A percentile compares a stretch with the other conserved stretches of the same genome.
Conservation (phyloP, 1,140 invertebrate species). For the Archivesica marissinica region DNA sequence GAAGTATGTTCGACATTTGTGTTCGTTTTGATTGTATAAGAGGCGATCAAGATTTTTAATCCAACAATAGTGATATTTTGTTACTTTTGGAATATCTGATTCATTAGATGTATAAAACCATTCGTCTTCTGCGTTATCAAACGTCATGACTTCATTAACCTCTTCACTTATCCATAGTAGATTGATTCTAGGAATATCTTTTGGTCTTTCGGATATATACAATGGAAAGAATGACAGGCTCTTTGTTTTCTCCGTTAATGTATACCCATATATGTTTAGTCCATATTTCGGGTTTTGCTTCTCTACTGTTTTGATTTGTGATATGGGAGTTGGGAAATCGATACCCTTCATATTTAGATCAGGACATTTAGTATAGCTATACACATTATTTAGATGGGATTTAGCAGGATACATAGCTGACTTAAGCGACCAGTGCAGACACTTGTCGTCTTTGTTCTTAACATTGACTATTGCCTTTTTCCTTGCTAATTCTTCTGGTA, state of each 20-base stretch:
- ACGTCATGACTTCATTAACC: not conserved
- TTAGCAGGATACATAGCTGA: constrained; percentile 19
- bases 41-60: constrained; percentile 60
- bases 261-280: constrained; percentile 5
- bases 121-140: no score
- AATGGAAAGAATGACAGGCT: not conserved
- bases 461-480: constrained; percentile 58
- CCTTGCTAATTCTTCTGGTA: constrained; percentile 17
- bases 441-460: constrained; percentile 55
- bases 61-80: constrained; percentile 55
- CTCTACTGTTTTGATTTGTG: constrained; percentile 14
- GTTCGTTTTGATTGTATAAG: constrained; percentile 24
- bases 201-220: constrained; percentile 15
- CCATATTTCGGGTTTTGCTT: not conserved
- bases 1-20: constrained; percentile 20
- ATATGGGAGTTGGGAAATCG: not conserved
- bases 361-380: not conserved
- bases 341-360: not conserved
- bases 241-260: not conserved
- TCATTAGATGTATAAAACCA: no score
- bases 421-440: constrained; percentile 9
- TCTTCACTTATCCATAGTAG: not conserved
- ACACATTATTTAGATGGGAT: not conserved
- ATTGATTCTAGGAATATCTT: constrained; percentile 8
- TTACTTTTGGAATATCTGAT: not conserved